phyloP scores from a whole-genome alignment of 1,140 invertebrate genomes.

The Nylanderia fulva region DNA sequence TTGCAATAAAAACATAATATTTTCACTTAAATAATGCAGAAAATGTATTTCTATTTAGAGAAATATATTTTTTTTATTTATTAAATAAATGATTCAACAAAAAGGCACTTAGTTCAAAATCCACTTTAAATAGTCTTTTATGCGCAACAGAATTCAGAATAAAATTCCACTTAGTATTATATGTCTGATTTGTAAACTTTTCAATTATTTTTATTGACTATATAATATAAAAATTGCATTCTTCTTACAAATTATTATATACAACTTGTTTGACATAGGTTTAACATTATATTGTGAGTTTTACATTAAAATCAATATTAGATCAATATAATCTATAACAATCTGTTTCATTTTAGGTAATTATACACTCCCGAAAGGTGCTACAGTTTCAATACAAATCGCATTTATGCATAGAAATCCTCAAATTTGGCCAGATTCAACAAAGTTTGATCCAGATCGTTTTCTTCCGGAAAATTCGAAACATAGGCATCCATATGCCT shows the following conservation, averaged over 20 bases:
- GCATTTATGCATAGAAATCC: conserved; percentile 86
- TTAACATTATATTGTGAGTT: too few relatives aligned
- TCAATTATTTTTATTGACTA: too few relatives aligned
- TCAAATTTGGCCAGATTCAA: conserved; percentile 89
- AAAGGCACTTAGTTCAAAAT: not conserved
- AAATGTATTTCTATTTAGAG: not conserved
- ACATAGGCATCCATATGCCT: conserved; percentile 87
- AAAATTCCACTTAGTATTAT: too few relatives aligned
- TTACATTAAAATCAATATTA: too few relatives aligned
- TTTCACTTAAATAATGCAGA: too few relatives aligned
- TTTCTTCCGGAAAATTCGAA: conserved; percentile 87
- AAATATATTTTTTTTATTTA: not conserved
- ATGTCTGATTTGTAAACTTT: too few relatives aligned
- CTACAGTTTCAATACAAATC: conserved; percentile 83
- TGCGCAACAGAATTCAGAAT: too few relatives aligned
- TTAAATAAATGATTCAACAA: not conserved
- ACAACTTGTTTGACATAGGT: too few relatives aligned
- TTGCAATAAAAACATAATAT: not conserved
- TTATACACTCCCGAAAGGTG: conserved; percentile 80
- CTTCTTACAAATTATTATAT: too few relatives aligned
- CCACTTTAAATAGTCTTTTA: too few relatives aligned
- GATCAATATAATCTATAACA: not conserved
- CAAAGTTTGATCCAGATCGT: conserved; percentile 87
- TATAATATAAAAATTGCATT: too few relatives aligned
- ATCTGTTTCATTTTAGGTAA: conserved; percentile 62